Evolutionary conservation across 2,888 invertebrate species (phyloP).

Genomic region (Bursaphelenchus okinawaensis): DNA sequence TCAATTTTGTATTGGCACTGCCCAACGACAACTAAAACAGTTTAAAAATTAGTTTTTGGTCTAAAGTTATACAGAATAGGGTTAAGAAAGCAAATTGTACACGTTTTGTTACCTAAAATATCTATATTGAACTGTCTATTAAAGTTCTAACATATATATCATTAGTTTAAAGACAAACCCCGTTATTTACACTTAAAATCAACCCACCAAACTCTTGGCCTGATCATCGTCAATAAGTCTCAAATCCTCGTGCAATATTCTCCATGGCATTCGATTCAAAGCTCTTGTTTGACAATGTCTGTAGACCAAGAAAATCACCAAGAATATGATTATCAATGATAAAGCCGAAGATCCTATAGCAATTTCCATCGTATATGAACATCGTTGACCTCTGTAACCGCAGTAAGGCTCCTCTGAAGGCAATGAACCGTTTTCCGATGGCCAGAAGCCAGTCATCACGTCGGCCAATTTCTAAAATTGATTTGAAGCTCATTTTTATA

Average conservation of each 20-base stretch:
- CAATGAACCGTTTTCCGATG: slow-evolving; percentile 30
- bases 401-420: slow-evolving; percentile 49
- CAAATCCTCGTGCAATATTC: slow-evolving; percentile 33
- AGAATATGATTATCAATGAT: slow-evolving; percentile 33
- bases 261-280: slow-evolving; percentile 36
- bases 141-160: not conserved
- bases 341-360: slow-evolving; percentile 30
- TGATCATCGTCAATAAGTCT: slow-evolving; percentile 35
- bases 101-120: no score
- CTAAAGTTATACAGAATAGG: not conserved
- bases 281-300: slow-evolving; percentile 33
- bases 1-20: slow-evolving; percentile 35
- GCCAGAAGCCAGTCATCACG: slow-evolving; percentile 42
- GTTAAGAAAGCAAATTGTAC: no score
- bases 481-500: not conserved
- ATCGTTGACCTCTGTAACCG: slow-evolving; percentile 37
- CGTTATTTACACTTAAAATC: no score
- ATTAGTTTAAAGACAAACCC: not conserved
- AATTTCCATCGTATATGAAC: slow-evolving; percentile 45
- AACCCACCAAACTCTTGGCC: slow-evolving; percentile 30
- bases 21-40: slow-evolving; percentile 31
- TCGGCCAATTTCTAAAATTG: slow-evolving; percentile 37
- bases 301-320: slow-evolving; percentile 36
- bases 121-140: not conserved
- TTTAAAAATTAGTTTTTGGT: not conserved